Evolutionary conservation across 2,888 invertebrate genomes (phyloP).

Genomic region (Pyrocoelia pectoralis): DNA sequence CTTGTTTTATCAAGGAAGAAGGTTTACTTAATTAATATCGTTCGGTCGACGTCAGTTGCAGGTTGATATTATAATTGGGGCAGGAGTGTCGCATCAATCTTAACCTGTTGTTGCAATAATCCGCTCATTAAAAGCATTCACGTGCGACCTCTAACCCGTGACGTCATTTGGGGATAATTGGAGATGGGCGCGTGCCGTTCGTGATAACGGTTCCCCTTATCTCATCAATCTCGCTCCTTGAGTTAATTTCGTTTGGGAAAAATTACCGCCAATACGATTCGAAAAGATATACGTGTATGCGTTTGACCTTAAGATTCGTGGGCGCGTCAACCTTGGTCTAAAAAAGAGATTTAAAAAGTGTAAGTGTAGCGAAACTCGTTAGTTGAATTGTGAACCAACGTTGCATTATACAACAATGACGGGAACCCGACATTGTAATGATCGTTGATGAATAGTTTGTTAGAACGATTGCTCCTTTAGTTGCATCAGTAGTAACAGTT

Average conservation of each 20-base stretch:
- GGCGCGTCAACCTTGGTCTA: conserved; percentile 46
- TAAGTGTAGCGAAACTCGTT: conserved; percentile 42
- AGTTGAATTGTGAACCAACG: conserved; percentile 41
- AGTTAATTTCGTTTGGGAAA: neutral
- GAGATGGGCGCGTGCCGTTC: conserved; percentile 35
- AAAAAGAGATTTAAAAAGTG: conserved; percentile 39
- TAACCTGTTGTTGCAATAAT: conserved; percentile 30
- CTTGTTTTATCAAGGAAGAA: conserved; percentile 1
- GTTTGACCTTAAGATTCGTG: conserved; percentile 40
- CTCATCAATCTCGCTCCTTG: conserved; percentile 20
- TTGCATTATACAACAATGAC: conserved; percentile 44
- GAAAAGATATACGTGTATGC: conserved; percentile 20
- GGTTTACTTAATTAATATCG: neutral
- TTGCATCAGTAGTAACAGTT: conserved; percentile 8
- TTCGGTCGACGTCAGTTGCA: neutral
- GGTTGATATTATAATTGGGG: conserved; percentile 23
- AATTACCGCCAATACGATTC: neutral
- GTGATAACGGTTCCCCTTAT: conserved; percentile 33
- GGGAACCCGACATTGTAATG: conserved; percentile 40
- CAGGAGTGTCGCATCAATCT: conserved; percentile 24
- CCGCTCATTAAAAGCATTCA: conserved; percentile 44
- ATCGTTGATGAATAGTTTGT: conserved; percentile 34
- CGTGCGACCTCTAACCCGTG: conserved; percentile 45
- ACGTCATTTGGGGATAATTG: conserved; percentile 35
- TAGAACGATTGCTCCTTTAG: conserved; percentile 26